These are phyloP conservation scores for Phoxinus phoxinus DNA, from an alignment of 2,113 vertebrate species.

Conservation along the genomic window DNA sequence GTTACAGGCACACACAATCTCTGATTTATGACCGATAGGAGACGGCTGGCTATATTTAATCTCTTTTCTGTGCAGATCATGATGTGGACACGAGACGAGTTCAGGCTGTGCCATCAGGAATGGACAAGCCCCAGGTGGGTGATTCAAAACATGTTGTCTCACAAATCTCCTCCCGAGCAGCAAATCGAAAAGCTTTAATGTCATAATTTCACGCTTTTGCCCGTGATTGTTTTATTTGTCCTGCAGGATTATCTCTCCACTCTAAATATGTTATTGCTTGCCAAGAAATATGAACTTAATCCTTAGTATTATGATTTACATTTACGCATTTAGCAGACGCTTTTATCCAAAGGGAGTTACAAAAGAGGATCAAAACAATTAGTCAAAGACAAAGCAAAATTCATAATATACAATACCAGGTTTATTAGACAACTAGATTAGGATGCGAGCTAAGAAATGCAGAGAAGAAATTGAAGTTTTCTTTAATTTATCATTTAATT, in stretches of 20 bases:
- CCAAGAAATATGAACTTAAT: neutral
- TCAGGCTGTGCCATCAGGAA: constrained; percentile 85
- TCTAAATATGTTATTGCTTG: neutral
- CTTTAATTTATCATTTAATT: too few species aligned
- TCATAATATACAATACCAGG: too few species aligned
- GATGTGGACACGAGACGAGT: constrained; percentile 83
- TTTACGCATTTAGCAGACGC: too few species aligned
- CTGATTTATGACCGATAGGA: constrained; percentile 17
- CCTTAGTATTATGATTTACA: too few species aligned
- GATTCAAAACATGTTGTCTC: constrained; percentile 36
- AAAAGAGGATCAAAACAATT: too few species aligned
- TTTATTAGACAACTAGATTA: too few species aligned
- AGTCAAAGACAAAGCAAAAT: too few species aligned
- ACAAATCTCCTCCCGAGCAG: neutral
- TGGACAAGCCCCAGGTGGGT: constrained; percentile 88
- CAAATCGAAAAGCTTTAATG: neutral
- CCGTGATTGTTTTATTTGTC: neutral
- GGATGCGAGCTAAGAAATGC: too few species aligned
- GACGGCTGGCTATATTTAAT: neutral
- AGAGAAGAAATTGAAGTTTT: too few species aligned
- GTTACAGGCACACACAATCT: neutral
- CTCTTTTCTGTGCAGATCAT: constrained; percentile 74
- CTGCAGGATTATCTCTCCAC: neutral
- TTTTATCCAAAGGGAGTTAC: too few species aligned
- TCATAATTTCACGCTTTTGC: neutral